A percentile compares a stretch with the other conserved stretches of the same genome.
phyloP scores from a whole-genome alignment of 2,797 vertebrate genomes.

The Remorina albescens region DNA sequence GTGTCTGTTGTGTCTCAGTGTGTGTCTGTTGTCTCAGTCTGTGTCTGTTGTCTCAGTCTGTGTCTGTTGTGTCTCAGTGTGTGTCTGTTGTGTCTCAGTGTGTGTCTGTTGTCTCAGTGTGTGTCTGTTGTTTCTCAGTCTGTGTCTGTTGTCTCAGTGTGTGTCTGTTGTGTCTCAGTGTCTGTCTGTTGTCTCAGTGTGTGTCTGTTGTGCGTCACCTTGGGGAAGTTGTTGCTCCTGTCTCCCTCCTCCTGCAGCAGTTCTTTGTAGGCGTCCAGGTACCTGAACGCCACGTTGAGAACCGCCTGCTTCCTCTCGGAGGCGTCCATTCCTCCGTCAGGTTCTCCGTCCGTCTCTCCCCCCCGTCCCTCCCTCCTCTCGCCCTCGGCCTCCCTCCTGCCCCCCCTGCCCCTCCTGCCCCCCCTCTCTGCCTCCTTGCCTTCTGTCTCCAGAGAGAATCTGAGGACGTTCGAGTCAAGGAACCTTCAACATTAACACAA shows the following conservation, averaged over 20 bases:
- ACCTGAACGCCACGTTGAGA: slow-evolving; percentile 90
- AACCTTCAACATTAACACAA: too few relatives aligned
- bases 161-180: too few relatives aligned
- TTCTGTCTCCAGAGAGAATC: slow-evolving; percentile 77
- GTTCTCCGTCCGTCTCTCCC: slow-evolving; percentile 64
- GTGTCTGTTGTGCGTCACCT: slow-evolving; percentile 81
- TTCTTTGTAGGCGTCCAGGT: slow-evolving; percentile 94
- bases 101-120: too few relatives aligned
- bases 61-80: too few relatives aligned
- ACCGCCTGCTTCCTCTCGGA: slow-evolving; percentile 90
- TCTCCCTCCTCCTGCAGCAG: slow-evolving; percentile 95
- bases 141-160: too few relatives aligned
- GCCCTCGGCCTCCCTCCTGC: slow-evolving; percentile 24
- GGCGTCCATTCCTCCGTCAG: slow-evolving; percentile 66
- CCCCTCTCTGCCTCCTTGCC: slow-evolving; percentile 35
- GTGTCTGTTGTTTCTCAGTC: too few relatives aligned
- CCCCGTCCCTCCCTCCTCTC: slow-evolving; percentile 26
- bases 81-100: too few relatives aligned
- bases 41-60: too few relatives aligned
- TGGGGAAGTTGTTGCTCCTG: slow-evolving; percentile 89
- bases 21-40: too few relatives aligned
- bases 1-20: too few relatives aligned
- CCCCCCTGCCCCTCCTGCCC: slow-evolving; percentile 34
- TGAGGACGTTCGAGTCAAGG: slow-evolving; percentile 73
- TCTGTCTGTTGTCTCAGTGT: too few relatives aligned